Percentiles rank a stretch among this genome's conserved stretches.
Evolutionary conservation across 2,797 vertebrate genomes (phyloP).

Genomic region (Oreonectes daqikongensis): DNA sequence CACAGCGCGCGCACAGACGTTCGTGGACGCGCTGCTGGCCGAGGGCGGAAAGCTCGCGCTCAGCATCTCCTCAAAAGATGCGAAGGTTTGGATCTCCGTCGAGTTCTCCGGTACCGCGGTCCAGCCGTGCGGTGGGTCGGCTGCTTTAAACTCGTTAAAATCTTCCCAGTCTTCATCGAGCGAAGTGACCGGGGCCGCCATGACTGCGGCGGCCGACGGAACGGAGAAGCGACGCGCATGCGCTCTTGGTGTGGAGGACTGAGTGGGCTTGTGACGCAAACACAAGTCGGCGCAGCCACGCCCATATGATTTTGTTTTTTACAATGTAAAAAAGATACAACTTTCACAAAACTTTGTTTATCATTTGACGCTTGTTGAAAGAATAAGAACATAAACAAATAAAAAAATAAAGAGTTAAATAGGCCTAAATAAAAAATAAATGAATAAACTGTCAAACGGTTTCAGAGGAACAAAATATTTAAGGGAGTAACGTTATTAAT

Average conservation of each 20-base stretch:
- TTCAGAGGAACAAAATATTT: too few relatives aligned
- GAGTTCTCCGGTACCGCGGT: constrained; percentile 76
- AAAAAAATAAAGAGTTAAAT: too few relatives aligned
- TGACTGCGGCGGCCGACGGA: constrained; percentile 65
- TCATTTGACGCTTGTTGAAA: too few relatives aligned
- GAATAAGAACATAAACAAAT: too few relatives aligned
- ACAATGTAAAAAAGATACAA: constrained; percentile 18
- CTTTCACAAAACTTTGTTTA: neutral
- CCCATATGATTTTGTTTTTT: neutral
- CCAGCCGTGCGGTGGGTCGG: constrained; percentile 66
- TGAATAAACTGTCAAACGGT: neutral
- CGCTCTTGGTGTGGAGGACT: neutral
- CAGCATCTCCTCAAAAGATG: constrained; percentile 89
- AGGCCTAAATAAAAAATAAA: neutral
- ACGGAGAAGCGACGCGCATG: neutral
- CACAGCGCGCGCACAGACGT: constrained; percentile 84
- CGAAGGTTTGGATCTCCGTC: constrained; percentile 78
- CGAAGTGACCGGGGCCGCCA: constrained; percentile 87
- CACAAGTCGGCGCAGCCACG: neutral
- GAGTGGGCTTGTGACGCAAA: constrained; percentile 16
- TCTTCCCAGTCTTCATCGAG: constrained; percentile 97
- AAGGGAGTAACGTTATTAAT: too few relatives aligned
- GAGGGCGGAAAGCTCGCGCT: constrained; percentile 89
- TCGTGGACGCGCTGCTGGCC: constrained; percentile 77
- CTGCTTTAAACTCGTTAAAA: constrained; percentile 91